phyloP scores from a whole-genome alignment of 1,140 invertebrate species.

The Drosophila nebulosa region DNA sequence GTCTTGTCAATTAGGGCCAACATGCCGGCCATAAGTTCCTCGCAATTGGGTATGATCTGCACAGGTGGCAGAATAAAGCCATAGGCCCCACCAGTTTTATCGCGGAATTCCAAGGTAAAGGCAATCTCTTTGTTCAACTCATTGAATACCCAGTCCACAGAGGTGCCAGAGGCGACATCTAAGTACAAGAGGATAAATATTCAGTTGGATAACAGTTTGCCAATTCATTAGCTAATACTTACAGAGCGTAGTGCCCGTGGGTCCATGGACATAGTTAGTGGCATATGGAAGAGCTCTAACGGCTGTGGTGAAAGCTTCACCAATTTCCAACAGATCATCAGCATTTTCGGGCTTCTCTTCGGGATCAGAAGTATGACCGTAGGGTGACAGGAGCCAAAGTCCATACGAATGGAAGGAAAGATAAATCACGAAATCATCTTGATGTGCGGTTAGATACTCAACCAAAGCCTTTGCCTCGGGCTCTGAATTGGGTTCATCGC shows the following conservation, averaged over 20 bases:
- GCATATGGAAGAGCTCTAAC: slow-evolving; percentile 81
- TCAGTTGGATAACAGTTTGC: background rate
- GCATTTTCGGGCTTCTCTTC: slow-evolving; percentile 82
- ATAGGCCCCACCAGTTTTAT: slow-evolving; percentile 86
- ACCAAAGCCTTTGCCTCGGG: slow-evolving; percentile 85
- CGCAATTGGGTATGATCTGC: slow-evolving; percentile 90
- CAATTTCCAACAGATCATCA: slow-evolving; percentile 82
- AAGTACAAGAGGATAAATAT: background rate
- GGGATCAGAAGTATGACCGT: slow-evolving; percentile 81
- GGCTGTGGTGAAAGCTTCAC: slow-evolving; percentile 80
- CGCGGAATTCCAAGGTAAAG: slow-evolving; percentile 84
- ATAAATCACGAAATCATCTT: slow-evolving; percentile 81
- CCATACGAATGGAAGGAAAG: slow-evolving; percentile 83
- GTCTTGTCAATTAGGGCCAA: slow-evolving; percentile 85
- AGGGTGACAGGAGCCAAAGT: slow-evolving; percentile 82
- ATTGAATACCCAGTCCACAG: slow-evolving; percentile 86
- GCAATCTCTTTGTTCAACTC: slow-evolving; percentile 83
- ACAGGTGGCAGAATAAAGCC: slow-evolving; percentile 93
- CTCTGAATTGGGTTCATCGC: slow-evolving; percentile 88
- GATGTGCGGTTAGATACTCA: slow-evolving; percentile 82
- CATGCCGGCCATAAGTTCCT: slow-evolving; percentile 91
- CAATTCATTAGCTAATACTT: slow-evolving; percentile 56
- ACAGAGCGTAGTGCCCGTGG: slow-evolving; percentile 83
- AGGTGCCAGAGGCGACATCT: slow-evolving; percentile 83
- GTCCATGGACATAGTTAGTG: slow-evolving; percentile 82